These are phyloP conservation scores for Siniperca obscura DNA, from an alignment of 2,797 vertebrate species.

Conservation along the genomic window DNA sequence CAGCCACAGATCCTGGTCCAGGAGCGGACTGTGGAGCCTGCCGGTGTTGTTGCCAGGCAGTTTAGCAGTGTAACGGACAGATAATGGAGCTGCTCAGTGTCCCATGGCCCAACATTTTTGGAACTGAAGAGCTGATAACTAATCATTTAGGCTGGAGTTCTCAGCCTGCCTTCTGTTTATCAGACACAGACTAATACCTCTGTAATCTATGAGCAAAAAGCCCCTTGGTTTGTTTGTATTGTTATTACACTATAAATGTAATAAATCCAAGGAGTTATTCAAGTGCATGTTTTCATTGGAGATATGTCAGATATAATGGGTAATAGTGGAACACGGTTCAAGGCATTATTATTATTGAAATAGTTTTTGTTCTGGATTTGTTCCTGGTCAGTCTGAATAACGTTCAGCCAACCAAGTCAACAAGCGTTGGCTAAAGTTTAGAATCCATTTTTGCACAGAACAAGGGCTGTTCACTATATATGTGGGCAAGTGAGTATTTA, in stretches of 20 bases:
- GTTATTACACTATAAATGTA: neutral
- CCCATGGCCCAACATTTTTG: constrained; percentile 31
- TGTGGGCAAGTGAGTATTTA: neutral
- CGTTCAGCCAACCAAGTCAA: too few relatives aligned
- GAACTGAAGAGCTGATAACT: constrained; percentile 55
- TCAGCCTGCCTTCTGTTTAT: constrained; percentile 38
- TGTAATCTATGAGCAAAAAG: constrained; percentile 19
- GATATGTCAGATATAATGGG: neutral
- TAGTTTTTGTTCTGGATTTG: neutral
- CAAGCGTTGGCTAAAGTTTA: neutral
- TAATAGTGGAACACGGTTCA: neutral
- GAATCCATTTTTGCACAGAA: neutral
- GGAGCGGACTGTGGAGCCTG: constrained; percentile 37
- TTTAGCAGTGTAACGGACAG: constrained; percentile 56
- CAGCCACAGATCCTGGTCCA: constrained; percentile 56
- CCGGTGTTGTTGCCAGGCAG: constrained; percentile 70
- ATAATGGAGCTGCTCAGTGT: constrained; percentile 62
- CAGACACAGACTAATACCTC: constrained; percentile 43
- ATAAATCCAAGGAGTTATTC: neutral
- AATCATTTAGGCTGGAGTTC: constrained; percentile 50
- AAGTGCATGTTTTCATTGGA: neutral
- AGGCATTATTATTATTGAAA: neutral
- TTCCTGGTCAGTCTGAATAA: neutral
- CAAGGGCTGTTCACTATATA: neutral
- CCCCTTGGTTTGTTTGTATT: neutral